Percentiles rank a stretch among this genome's conserved stretches.
Conservation (phyloP, 2,888 invertebrate species). For the Acleris emargana region DNA sequence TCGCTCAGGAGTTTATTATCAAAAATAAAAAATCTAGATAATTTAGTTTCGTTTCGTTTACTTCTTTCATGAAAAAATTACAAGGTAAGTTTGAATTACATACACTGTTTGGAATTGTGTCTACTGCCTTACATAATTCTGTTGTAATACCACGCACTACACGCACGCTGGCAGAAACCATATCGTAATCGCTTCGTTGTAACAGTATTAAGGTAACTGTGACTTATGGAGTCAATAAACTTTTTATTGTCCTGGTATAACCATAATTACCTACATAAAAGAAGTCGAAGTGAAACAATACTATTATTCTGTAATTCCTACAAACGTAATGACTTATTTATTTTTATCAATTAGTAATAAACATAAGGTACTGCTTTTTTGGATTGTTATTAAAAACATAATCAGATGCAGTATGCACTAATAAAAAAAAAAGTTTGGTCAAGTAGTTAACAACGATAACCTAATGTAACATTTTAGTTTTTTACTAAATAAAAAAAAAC, state of each 20-base stretch:
- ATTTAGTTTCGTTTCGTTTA: not conserved
- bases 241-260: slow-evolving; percentile 19
- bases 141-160: slow-evolving; percentile 2
- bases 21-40: not conserved
- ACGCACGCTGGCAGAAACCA: slow-evolving; percentile 1
- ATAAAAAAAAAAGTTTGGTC: no score
- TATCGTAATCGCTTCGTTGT: slow-evolving; percentile 12
- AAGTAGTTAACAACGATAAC: no score
- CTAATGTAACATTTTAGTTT: not conserved
- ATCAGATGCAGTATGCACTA: no score
- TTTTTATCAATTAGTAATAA: no score
- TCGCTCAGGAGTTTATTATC: no score
- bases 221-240: slow-evolving; percentile 9
- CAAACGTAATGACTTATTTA: not conserved
- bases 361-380: no score
- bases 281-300: slow-evolving; percentile 7
- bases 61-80: not conserved
- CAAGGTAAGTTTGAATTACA: not conserved
- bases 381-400: no score
- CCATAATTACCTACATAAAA: slow-evolving; percentile 24
- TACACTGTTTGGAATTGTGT: not conserved
- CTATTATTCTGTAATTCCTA: slow-evolving; percentile 16
- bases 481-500: not conserved
- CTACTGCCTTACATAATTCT: slow-evolving; percentile 4
- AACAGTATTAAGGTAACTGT: not conserved